Conservation (phyloP, 2,888 invertebrate genomes). For the Sarcophaga caerulescens region DNA sequence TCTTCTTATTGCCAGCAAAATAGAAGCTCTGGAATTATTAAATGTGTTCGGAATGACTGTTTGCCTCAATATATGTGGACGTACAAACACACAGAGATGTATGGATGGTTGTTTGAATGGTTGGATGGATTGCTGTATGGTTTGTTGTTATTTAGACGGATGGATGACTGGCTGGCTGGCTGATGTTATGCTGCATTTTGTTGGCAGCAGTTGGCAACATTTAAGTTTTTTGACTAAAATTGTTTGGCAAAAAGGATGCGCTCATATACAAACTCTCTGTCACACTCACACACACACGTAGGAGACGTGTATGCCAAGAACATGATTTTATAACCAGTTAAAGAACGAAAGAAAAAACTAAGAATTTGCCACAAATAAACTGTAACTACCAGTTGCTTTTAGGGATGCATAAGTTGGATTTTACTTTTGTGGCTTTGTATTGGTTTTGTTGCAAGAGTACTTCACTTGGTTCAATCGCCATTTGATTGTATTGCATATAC, state of each 20-base stretch:
- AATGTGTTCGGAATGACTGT: conserved; percentile 6
- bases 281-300: neutral
- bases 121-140: conserved; percentile 25
- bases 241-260: conserved; percentile 50
- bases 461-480: neutral
- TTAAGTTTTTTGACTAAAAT: conserved; percentile 28
- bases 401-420: neutral
- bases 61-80: conserved; percentile 29
- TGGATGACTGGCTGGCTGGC: conserved; percentile 55
- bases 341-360: neutral
- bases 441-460: neutral
- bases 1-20: conserved; percentile 37
- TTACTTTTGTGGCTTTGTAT: neutral
- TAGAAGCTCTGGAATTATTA: conserved; percentile 11
- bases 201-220: conserved; percentile 13
- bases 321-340: conserved; percentile 11
- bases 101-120: conserved; percentile 21
- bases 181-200: conserved; percentile 4
- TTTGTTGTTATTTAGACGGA: conserved; percentile 43
- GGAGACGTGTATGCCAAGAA: conserved; percentile 6
- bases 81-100: conserved; percentile 4
- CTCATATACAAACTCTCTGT: conserved; percentile 29
- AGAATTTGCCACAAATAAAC: conserved; percentile 1
- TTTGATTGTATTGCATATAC: neutral
- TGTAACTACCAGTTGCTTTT: conserved; percentile 51